Conservation (phyloP, 2,113 vertebrate genomes). For the Trichomycterus rosablanca region DNA sequence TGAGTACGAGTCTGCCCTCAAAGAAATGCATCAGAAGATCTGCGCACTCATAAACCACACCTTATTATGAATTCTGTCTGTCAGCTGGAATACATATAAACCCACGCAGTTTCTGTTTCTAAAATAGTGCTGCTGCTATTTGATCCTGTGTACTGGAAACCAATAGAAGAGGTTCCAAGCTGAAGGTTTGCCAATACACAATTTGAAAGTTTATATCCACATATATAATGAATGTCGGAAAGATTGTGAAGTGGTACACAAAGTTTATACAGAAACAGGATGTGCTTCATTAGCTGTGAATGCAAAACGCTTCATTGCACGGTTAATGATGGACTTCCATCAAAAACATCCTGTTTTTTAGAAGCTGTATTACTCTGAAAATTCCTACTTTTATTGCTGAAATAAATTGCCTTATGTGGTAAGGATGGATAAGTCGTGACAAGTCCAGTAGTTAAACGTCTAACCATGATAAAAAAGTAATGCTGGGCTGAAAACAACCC, state of each 20-base stretch:
- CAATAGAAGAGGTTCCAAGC: not conserved
- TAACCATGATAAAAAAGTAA: too few species aligned
- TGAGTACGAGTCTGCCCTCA: conserved; percentile 8
- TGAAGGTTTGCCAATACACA: not conserved
- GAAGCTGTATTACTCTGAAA: not conserved
- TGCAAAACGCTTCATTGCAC: not conserved
- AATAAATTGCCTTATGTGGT: too few species aligned
- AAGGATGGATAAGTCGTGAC: too few species aligned
- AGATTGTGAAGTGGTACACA: not conserved
- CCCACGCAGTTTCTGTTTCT: conserved; percentile 9
- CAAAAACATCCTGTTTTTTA: not conserved
- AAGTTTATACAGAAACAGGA: not conserved
- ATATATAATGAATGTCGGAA: not conserved
- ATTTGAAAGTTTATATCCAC: not conserved
- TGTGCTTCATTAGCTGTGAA: not conserved
- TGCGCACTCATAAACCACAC: conserved; percentile 9
- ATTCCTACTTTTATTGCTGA: too few species aligned
- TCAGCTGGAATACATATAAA: conserved; percentile 15
- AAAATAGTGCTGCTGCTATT: conserved; percentile 15
- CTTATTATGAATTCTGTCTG: conserved; percentile 5
- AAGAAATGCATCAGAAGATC: conserved; percentile 7
- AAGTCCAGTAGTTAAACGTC: too few species aligned
- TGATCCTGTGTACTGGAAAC: conserved; percentile 3
- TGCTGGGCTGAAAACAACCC: too few species aligned
- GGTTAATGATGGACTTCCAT: not conserved